Evolutionary conservation across 2,113 vertebrate genomes (phyloP).

Genomic region (Lophotis ruficrista): DNA sequence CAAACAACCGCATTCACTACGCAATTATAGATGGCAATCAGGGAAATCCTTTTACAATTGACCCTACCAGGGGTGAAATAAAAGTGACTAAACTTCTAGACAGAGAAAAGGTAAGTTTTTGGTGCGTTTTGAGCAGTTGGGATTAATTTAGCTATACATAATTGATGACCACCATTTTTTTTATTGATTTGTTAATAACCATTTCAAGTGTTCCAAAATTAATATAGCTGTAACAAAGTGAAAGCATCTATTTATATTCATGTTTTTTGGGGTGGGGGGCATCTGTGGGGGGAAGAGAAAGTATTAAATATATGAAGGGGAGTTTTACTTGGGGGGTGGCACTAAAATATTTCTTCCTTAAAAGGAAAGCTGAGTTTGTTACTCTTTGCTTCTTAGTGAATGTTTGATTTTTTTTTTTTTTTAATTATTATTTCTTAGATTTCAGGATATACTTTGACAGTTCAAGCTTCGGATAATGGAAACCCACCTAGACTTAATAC

Average conservation of each 20-base stretch:
- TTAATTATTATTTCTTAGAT: slow-evolving; percentile 76
- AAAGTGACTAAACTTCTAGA: slow-evolving; percentile 92
- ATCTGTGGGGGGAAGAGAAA: not conserved
- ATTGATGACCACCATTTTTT: not conserved
- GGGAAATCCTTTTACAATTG: slow-evolving; percentile 91
- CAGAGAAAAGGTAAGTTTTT: slow-evolving; percentile 85
- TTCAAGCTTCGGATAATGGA: slow-evolving; percentile 90
- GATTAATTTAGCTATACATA: not conserved
- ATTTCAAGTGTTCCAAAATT: not conserved
- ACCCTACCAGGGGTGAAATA: slow-evolving; percentile 86
- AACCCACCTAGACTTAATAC: slow-evolving; percentile 81
- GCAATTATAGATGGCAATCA: slow-evolving; percentile 90
- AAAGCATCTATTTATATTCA: not conserved
- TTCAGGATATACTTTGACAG: slow-evolving; percentile 92
- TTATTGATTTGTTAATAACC: not conserved
- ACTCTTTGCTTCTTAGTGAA: not conserved
- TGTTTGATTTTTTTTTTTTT: not conserved
- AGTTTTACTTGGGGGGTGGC: not conserved
- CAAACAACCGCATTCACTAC: slow-evolving; percentile 86
- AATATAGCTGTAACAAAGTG: not conserved
- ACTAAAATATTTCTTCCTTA: not conserved
- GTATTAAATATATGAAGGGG: not conserved
- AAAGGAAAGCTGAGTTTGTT: not conserved
- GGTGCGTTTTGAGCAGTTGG: not conserved
- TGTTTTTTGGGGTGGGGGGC: not conserved